Base-by-base conservation (phyloP, 2,888 invertebrate genomes). In the Operophtera brumata region DNA sequence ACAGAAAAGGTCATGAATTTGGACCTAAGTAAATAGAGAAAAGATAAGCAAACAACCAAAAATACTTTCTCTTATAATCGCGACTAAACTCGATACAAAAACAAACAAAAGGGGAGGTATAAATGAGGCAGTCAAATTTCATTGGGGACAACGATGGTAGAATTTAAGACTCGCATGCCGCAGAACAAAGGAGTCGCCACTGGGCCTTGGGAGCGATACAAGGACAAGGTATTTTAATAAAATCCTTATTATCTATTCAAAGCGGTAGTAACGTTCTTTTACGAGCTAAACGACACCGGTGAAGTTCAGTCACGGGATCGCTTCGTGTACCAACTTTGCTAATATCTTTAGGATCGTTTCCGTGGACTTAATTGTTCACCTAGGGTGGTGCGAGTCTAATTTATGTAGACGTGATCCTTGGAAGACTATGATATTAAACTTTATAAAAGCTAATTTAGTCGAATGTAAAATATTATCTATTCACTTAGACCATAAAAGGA, bases 171-270 rank as follows among this genome's bases (percentile, higher is more conserved):
- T 80, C 67, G 79, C 77, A 78, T 82, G 77, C 76, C 79, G 66
- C 75, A 71, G 77, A 78, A 86, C 85, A 86, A 88, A 84, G 78
- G 81, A 68, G 54, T 51, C 66, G 68, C 70, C 70, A 57, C 70
- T 70, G 73, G 71, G 68, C 73, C 80, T 70, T 71, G 68, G 75
- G 74, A 80, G 75, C 80, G 77, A 82, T 83, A 86, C 83, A 86
- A 84, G 84, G 83, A 74, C 81, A 80, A 82, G 85, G 84, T 86
- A 87, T 86, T 87, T 89, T 88, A 86, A 87, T 89, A 87, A 85
- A 87, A 87, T 80, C 82, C 85, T 84, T 86, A 86, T 87, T 87
- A 86, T 82, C 84, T 86, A 88, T 87, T 88, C 86, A 84, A 75
- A 78, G 77, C 78, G 79, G 78, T 80, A 82, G 82, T 86, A 80